Base-by-base conservation (phyloP, 2,113 vertebrate genomes). In the Sinocyclocheilus grahami region DNA sequence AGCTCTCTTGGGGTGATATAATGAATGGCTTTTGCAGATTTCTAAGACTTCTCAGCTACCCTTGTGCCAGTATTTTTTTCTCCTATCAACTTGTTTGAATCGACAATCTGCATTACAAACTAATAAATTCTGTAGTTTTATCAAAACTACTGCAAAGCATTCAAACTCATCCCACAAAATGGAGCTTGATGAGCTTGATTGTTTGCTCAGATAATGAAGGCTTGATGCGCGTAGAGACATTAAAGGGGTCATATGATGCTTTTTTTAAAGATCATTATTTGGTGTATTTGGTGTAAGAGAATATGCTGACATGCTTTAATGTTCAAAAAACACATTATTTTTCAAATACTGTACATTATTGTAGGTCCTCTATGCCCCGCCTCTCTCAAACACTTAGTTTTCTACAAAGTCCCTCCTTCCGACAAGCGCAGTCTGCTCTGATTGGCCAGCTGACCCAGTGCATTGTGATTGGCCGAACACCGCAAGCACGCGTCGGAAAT, bases 191-290 rank as follows among this genome's bases (percentile, higher is more conserved):
- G 30, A n/a, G 83, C 18, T 11, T 42, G 39, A 51, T 37, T 71
- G 77, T 80, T 63, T 80, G 20, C 53, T 80, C 75, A 79, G 60
- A 77, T 69, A 27, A 77, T 58, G 33, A 78, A 39, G 30, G 72
- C n/a, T 65, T 65, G 75, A 85, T 51, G 33, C 62, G n/a, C 33
- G 63, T 39, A 67, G 24, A 55, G 58, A 84, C 18, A 42, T 76
- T 76, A 75, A 72, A 53, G 63, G 27, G 27, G 27, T 27, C 27
- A 27, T 27, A 27, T 27, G 27, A 27, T 27, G 27, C 27, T 27
- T 27, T 27, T 27, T 27, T 27, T 27, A 27, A 27, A 27, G 27
- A 27, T 27, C 27, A 27, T 27, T 27, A 27, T 27, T 27, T 27
- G 27, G 27, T 27, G 27, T 27, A 27, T 27, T 27, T 27, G 27